phyloP scores from a whole-genome alignment of 2,113 vertebrate genomes.

The Neofelis nebulosa region DNA sequence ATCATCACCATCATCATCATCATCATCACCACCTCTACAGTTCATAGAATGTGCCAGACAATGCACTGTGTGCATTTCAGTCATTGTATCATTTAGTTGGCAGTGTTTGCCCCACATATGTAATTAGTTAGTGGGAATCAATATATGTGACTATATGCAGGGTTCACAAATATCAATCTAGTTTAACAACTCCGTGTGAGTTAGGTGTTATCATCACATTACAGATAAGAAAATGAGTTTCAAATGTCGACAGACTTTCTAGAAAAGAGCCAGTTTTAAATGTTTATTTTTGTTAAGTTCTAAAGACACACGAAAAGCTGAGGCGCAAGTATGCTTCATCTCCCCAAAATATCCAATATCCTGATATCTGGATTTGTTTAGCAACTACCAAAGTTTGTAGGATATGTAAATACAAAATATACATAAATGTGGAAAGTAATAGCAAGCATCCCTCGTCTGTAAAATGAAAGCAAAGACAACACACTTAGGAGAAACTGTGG shows the following conservation, averaged over 20 bases:
- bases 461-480: not conserved
- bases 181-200: not conserved
- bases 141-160: not conserved
- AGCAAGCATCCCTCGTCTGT: not conserved
- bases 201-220: not conserved
- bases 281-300: constrained; percentile 5
- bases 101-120: not conserved
- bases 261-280: not conserved
- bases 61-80: not conserved
- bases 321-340: not conserved
- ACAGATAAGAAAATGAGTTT: not conserved
- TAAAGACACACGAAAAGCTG: not conserved
- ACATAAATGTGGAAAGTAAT: not conserved
- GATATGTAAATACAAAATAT: not conserved
- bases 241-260: not conserved
- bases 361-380: not conserved
- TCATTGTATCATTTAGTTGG: not conserved
- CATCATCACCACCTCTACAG: no score
- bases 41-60: not conserved
- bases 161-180: not conserved
- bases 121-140: not conserved
- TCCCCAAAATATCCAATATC: not conserved
- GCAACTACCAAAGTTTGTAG: not conserved
- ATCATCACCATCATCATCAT: no score
- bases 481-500: not conserved